A percentile compares a stretch with the other conserved stretches of the same genome.
These are phyloP conservation scores for Triplophysa siluroides DNA, from an alignment of 2,113 vertebrate species.

Conservation along the genomic window DNA sequence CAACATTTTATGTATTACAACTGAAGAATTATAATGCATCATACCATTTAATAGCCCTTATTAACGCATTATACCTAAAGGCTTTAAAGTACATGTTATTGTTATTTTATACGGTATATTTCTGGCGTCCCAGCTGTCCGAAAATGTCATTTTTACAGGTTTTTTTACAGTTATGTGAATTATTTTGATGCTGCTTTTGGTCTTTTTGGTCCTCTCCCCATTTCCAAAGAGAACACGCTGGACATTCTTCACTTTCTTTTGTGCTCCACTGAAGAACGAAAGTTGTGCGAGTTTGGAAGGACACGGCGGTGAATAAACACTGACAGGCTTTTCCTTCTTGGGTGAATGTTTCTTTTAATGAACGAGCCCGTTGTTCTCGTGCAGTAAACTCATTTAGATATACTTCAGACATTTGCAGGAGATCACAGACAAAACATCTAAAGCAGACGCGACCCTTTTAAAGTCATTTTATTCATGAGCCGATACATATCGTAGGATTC, in stretches of 20 bases:
- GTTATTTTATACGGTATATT: no score
- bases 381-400: constrained; percentile 16
- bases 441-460: constrained; percentile 37
- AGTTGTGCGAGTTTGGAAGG: not conserved
- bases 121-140: no score
- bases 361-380: not conserved
- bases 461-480: constrained; percentile 50
- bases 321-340: constrained; percentile 2
- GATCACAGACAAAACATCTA: constrained; percentile 51
- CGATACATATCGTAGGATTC: constrained; percentile 50
- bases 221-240: not conserved
- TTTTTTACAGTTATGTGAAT: no score
- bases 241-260: not conserved
- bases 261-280: not conserved
- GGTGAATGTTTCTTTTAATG: not conserved
- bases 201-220: no score
- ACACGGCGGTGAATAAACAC: not conserved
- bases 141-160: no score
- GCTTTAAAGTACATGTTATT: no score
- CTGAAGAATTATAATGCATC: no score
- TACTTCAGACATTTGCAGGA: not conserved
- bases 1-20: no score
- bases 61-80: no score
- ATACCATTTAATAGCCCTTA: no score
- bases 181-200: no score